A percentile compares a stretch with the other conserved stretches of the same genome.
phyloP scores from a whole-genome alignment of 2,888 invertebrate species.

The Periphyllus acericola region DNA sequence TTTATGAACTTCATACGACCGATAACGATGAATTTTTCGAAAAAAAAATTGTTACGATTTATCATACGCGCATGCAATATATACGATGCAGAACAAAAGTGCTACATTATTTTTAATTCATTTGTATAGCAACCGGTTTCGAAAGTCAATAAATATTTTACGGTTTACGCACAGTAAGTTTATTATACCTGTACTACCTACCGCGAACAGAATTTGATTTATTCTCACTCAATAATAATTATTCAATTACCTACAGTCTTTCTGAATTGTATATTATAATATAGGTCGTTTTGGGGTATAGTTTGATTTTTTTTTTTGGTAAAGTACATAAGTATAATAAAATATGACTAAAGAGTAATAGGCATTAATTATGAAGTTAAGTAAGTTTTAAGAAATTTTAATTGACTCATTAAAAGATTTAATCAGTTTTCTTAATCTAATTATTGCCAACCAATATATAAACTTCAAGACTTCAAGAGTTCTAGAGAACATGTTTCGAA shows the following conservation, averaged over 20 bases:
- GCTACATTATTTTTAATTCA: background rate
- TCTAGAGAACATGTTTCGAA: too few relatives aligned
- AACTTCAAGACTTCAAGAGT: too few relatives aligned
- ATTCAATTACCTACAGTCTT: conserved; percentile 1
- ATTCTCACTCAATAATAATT: conserved; percentile 6
- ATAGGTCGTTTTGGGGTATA: conserved; percentile 6
- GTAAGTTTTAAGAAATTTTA: too few relatives aligned
- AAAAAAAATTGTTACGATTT: background rate
- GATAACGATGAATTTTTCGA: background rate
- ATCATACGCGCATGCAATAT: too few relatives aligned
- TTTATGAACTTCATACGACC: background rate
- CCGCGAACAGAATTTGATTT: background rate
- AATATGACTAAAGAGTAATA: too few relatives aligned
- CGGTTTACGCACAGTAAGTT: too few relatives aligned
- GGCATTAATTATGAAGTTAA: too few relatives aligned
- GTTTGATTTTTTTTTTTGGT: background rate
- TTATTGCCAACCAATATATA: too few relatives aligned
- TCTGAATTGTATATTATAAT: background rate
- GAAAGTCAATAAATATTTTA: conserved; percentile 20
- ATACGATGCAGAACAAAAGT: background rate
- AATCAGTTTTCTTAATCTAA: too few relatives aligned
- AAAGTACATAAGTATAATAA: too few relatives aligned
- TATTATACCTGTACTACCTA: too few relatives aligned
- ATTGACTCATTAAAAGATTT: too few relatives aligned
- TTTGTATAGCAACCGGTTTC: conserved; percentile 13